Evolutionary conservation across 1,140 invertebrate genomes (phyloP), one percentile per base, ranked within the genome.

Genomic region (Mesaphorura yosii): DNA sequence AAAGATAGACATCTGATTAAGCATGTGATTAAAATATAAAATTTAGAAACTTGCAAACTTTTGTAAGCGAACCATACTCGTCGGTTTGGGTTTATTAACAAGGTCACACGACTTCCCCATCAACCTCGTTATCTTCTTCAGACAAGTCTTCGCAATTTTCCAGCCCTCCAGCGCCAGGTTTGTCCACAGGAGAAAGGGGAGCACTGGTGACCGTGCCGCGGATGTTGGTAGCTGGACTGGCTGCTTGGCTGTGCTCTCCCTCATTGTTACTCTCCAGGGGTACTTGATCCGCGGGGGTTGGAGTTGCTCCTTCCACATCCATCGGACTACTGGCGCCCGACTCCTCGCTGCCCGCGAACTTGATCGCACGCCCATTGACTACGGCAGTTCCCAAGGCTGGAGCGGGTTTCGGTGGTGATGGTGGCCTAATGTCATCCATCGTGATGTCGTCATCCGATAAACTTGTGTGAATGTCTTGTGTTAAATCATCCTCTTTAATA

Each of bases 61-160:
- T n/a, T n/a, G n/a, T n/a, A n/a, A n/a, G n/a, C n/a, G n/a, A n/a
- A n/a, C n/a, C n/a, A n/a, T n/a, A n/a, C n/a, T n/a, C n/a, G n/a
- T n/a, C n/a, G n/a, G n/a, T n/a, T n/a, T n/a, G n/a, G n/a, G n/a
- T n/a, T n/a, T n/a, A n/a, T n/a, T n/a, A n/a, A n/a, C n/a, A n/a
- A n/a, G n/a, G n/a, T n/a, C n/a, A 34, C 7, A 22, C 23, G 3
- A n/a, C 15, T 48, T 34, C 2, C 22, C n/a, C 14, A 14, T 49
- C 27, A 2, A 52, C 49, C 12, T 57, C 55, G 17, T 38, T 47
- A 22, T 52, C 55, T 19, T 45, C 48, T 45, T 57, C 55, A 10
- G 55, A 57, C 10, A 57, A 37, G 48, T 57, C 55, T 57, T 57
- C 55, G 34, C 52, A 52, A 19, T 52, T 57, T n/a, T 57, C 55